Evolutionary conservation across 2,113 vertebrate species (phyloP).

Genomic region (Sus scrofa): DNA sequence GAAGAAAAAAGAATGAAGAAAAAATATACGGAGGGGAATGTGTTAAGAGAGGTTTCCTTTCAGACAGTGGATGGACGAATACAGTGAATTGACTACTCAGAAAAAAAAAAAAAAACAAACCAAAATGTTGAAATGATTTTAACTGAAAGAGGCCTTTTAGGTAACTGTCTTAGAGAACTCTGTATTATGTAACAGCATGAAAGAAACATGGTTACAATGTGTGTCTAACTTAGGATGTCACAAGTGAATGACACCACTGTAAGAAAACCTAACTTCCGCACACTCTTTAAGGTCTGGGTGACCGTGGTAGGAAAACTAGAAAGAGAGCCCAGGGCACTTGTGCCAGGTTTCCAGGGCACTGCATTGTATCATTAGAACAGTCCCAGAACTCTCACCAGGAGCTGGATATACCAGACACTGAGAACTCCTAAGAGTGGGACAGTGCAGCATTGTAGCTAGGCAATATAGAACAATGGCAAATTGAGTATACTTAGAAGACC

Average conservation of each 20-base stretch:
- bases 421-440: not conserved
- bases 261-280: not conserved
- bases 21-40: not conserved
- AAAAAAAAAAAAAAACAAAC: not conserved
- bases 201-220: not conserved
- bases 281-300: not conserved
- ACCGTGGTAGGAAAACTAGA: not conserved
- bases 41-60: constrained; percentile 22
- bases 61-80: not conserved
- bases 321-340: not conserved
- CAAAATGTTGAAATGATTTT: not conserved
- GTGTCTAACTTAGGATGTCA: not conserved
- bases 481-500: not conserved
- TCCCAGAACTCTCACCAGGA: not conserved
- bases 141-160: constrained; percentile 3
- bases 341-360: not conserved
- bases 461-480: not conserved
- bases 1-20: not conserved
- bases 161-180: not conserved
- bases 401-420: too few relatives aligned
- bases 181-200: not conserved
- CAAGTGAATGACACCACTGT: not conserved
- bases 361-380: not conserved
- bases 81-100: constrained; percentile 3
- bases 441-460: not conserved